Evolutionary conservation across 1,140 invertebrate genomes (phyloP).

Genomic region (Lepidurus arcticus): DNA sequence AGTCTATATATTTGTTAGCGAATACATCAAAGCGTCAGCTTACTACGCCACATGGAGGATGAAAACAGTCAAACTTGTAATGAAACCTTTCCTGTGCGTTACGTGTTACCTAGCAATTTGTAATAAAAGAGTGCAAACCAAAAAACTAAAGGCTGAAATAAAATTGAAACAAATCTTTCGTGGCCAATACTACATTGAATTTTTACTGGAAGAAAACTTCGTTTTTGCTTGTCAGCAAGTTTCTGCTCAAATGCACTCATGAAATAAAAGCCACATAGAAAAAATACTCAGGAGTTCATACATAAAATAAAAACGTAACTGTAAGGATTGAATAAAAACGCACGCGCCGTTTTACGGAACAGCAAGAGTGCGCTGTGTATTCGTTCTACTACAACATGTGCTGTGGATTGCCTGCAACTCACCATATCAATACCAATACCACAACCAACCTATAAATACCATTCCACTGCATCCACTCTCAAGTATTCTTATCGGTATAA

Average conservation of each 20-base stretch:
- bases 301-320: not conserved
- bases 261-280: not conserved
- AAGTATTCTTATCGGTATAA: not conserved
- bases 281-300: not conserved
- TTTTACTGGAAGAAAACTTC: too few species aligned
- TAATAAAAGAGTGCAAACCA: not conserved
- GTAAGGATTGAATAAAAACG: not conserved
- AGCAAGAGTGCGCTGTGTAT: not conserved
- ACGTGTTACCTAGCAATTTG: conserved; percentile 9
- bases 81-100: not conserved
- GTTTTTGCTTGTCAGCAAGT: too few species aligned
- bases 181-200: too few species aligned
- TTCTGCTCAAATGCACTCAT: too few species aligned
- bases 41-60: too few species aligned
- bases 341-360: not conserved
- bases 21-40: not conserved
- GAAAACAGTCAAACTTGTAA: not conserved
- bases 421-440: not conserved
- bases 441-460: conserved; percentile 3
- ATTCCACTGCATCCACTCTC: not conserved
- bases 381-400: not conserved
- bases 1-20: not conserved
- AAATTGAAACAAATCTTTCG: not conserved
- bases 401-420: not conserved
- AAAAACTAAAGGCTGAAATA: not conserved